These are phyloP conservation scores for Muntiacus muntjak DNA, from an alignment of 2,113 vertebrate genomes.

Conservation along the genomic window DNA sequence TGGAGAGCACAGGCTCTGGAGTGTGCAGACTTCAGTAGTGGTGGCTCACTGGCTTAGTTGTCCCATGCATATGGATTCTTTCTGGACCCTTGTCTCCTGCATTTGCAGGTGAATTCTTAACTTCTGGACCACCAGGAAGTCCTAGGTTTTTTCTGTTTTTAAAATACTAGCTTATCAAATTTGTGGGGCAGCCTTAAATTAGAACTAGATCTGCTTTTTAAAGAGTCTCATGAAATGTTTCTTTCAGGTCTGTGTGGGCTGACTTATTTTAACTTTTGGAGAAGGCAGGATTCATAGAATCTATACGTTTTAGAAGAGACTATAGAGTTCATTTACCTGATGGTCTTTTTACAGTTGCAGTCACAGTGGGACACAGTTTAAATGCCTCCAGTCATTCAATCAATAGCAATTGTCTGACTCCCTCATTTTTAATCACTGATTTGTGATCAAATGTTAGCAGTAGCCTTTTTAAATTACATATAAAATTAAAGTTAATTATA, in stretches of 20 bases:
- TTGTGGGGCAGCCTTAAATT: not conserved
- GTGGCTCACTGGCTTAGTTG: not conserved
- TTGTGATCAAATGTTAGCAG: not conserved
- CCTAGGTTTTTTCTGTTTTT: not conserved
- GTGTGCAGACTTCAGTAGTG: not conserved
- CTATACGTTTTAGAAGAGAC: not conserved
- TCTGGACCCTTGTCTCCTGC: not conserved
- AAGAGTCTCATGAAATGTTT: not conserved
- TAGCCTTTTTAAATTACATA: not conserved
- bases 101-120: not conserved
- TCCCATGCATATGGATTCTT: not conserved
- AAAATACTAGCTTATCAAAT: not conserved
- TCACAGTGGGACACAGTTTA: not conserved
- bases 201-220: not conserved
- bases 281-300: not conserved
- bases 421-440: not conserved
- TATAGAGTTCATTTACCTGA: not conserved
- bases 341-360: not conserved
- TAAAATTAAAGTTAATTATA: not conserved
- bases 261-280: not conserved
- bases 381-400: not conserved
- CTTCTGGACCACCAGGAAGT: not conserved
- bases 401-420: not conserved
- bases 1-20: not conserved
- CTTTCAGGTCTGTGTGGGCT: not conserved